Percentiles rank a stretch among this genome's conserved stretches.
These are phyloP conservation scores for Bos taurus DNA, from an alignment of 2,113 vertebrate species.

Conservation along the genomic window ARS-UCD2.0 NC_037345.1:36186501-36187000, in stretches of 20 bases:
- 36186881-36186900: not conserved
- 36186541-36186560: not conserved
- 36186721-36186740: not conserved
- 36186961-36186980: not conserved
- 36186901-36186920: not conserved
- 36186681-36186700: not conserved
- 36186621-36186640: not conserved
- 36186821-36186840: not conserved
- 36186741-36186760: not conserved
- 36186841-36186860: not conserved
- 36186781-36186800: not conserved
- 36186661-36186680: not conserved
- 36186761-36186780: not conserved
- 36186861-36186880: not conserved
- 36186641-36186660: not conserved
- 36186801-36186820: not conserved
- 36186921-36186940: not conserved
- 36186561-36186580: not conserved
- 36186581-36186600: conserved; percentile 7
- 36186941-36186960: not conserved
- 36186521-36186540: not conserved
- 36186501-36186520: not conserved
- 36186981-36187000: conserved; percentile 7
- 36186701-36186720: not conserved
- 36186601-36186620: not conserved